Percentiles rank a stretch among this genome's conserved stretches.
phyloP scores from a whole-genome alignment of 1,140 invertebrate species.

The Drosophila arawakana region DNA sequence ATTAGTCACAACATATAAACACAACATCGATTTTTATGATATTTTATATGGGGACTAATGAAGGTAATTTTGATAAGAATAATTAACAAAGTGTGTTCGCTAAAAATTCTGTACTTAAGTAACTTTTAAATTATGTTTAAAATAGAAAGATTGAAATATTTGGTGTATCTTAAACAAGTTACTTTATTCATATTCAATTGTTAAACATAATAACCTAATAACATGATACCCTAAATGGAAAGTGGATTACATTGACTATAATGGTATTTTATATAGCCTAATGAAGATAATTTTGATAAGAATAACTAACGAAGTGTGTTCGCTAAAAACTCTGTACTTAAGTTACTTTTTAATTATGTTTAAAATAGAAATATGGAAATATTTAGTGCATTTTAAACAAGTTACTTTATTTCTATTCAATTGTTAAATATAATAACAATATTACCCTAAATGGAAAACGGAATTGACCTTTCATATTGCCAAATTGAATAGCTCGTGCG shows the following conservation, averaged over 20 bases:
- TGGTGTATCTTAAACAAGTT: too few relatives aligned
- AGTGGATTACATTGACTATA: slow-evolving; percentile 14
- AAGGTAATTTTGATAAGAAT: slow-evolving; percentile 17
- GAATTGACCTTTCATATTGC: slow-evolving; percentile 58
- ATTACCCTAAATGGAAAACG: slow-evolving; percentile 15
- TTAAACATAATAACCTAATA: too few relatives aligned
- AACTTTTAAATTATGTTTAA: background rate
- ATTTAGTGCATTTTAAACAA: background rate
- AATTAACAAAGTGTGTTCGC: background rate
- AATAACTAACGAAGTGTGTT: slow-evolving; percentile 1
- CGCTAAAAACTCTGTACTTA: too few relatives aligned
- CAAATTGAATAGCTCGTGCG: slow-evolving; percentile 45
- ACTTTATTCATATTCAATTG: too few relatives aligned
- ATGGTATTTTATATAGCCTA: slow-evolving; percentile 12
- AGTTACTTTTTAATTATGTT: background rate
- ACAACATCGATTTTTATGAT: background rate
- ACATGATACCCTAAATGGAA: background rate
- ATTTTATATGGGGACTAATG: slow-evolving; percentile 20
- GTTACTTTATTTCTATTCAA: background rate
- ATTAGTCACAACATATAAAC: slow-evolving; percentile 7
- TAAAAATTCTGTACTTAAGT: too few relatives aligned
- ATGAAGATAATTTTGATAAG: slow-evolving; percentile 21
- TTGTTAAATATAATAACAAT: background rate
- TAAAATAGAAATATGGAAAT: background rate
- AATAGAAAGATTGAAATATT: background rate